phyloP scores from a whole-genome alignment of 2,797 vertebrate species.

The Podargus strigoides region DNA sequence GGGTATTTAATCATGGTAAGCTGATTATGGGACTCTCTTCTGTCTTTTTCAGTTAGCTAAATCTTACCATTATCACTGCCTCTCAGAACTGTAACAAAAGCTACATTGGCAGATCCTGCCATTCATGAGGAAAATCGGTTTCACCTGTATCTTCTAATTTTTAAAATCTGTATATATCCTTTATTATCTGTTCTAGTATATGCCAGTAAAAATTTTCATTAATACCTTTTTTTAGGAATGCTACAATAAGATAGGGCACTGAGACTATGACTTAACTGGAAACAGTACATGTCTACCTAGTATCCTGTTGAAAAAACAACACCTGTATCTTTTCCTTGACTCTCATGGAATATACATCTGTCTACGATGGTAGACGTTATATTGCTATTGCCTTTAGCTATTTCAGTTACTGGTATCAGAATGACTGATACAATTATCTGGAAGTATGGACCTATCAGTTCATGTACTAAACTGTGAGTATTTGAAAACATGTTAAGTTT shows the following conservation, averaged over 20 bases:
- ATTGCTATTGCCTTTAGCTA: background rate
- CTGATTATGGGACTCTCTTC: background rate
- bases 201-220: background rate
- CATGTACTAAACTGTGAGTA: background rate
- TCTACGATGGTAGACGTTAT: background rate
- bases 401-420: background rate
- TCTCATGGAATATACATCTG: background rate
- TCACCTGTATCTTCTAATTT: background rate
- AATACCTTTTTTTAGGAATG: background rate
- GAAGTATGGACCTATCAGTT: background rate
- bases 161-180: background rate
- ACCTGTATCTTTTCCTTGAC: background rate
- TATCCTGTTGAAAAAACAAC: background rate
- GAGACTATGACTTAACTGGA: background rate
- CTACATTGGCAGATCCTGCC: background rate
- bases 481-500: background rate
- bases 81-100: background rate
- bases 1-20: background rate
- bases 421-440: background rate
- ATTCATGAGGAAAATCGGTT: background rate
- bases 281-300: background rate
- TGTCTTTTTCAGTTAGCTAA: background rate
- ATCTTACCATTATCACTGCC: background rate
- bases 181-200: background rate
- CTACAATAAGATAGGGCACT: background rate